phyloP scores from a whole-genome alignment of 1,140 invertebrate species.

The Potamilus streckersoni region DNA sequence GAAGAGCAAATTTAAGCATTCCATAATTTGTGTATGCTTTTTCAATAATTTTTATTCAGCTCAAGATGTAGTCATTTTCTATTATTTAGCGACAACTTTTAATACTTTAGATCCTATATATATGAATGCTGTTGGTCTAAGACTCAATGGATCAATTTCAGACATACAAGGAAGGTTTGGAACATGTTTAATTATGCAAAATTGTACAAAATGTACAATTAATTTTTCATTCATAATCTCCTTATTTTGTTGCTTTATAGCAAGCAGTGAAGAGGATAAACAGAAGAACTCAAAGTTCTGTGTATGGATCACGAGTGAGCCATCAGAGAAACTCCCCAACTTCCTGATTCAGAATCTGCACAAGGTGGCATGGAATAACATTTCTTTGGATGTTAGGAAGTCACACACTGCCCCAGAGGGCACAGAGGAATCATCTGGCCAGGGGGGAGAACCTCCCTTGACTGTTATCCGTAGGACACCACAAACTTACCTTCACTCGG shows the following conservation, averaged over 20 bases:
- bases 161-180: background rate
- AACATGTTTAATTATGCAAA: background rate
- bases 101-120: background rate
- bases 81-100: background rate
- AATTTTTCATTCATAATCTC: background rate
- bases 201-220: background rate
- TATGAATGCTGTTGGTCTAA: background rate
- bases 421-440: constrained; percentile 14
- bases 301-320: constrained; percentile 61
- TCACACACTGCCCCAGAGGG: constrained; percentile 4
- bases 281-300: constrained; percentile 50
- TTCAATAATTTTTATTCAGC: too few relatives aligned
- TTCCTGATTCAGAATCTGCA: constrained; percentile 51
- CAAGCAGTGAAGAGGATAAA: constrained; percentile 40
- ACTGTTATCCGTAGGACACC: constrained; percentile 35
- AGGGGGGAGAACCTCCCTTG: constrained; percentile 28
- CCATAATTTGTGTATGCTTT: too few relatives aligned
- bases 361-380: constrained; percentile 56
- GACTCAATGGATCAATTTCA: background rate
- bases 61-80: background rate
- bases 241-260: constrained; percentile 17
- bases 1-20: too few relatives aligned
- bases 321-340: constrained; percentile 44
- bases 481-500: constrained; percentile 41
- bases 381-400: constrained; percentile 34